Evolutionary conservation across 2,888 invertebrate species (phyloP), one percentile per base, ranked within the genome.

Genomic region (Polymixis flavicincta): DNA sequence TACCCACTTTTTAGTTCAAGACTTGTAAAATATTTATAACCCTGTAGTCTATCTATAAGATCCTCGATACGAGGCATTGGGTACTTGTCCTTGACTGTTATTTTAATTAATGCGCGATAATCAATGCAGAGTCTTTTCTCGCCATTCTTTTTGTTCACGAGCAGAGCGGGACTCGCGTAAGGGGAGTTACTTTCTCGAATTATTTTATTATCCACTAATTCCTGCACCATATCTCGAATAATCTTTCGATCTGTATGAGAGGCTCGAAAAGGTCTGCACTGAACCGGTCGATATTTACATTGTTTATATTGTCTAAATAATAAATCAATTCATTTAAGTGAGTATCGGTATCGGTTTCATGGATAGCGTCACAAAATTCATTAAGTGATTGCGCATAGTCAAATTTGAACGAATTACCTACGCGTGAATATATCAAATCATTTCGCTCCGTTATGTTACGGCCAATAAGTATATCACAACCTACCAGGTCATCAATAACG

Each of bases 1-100:
- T 70, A 64, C 3, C 72, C 72, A 59, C 72, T 59, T 65, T 72
- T 72, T 37, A 71, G 37, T 60, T 66, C 65, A 9, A 72, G 37
- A n/a, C 25, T 59, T 8, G 65, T 72, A 50, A 50, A 72, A 14
- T 17, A 72, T 50, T 50, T 66, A 59, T 28, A 42, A 19, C 70
- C 74, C 11, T 54, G 69, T 13, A 74, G 22, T 25, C 68, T 67
- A 63, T 76, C 71, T 25, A 76, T n/a, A 6, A 71, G 45, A n/a
- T 73, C 73, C 11, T 73, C 68, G 14, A 60, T 45, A 2, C 55
- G 37, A 0, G 45, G 57, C 57, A 68, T 68, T 11, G 68, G 57
- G n/a, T 68, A 57, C 13, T 68, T 68, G n/a, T 57, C 68, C 19
- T 68, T 68, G 11, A 68, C 22, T 22, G 57, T 68, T 25, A 57